Conservation (phyloP, 2,888 invertebrate genomes). For the Dicyrtoma fusca region DNA sequence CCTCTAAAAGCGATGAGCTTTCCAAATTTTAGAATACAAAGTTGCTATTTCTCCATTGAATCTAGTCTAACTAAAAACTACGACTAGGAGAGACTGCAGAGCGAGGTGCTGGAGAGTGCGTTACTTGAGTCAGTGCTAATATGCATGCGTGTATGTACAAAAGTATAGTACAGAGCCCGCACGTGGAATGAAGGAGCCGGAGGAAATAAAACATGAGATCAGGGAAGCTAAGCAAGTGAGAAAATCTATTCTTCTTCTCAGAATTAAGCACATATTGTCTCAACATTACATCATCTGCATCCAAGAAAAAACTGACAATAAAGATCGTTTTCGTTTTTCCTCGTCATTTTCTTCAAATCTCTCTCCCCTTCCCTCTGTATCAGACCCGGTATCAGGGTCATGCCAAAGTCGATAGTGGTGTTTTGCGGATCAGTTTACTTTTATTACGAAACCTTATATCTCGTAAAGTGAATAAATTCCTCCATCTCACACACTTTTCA, state of each 20-base stretch:
- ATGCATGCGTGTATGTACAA: too few species aligned
- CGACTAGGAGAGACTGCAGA: too few species aligned
- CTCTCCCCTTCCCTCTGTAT: background rate
- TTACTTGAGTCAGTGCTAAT: too few species aligned
- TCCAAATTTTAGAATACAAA: background rate
- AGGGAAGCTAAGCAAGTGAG: constrained; percentile 22
- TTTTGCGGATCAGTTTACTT: background rate
- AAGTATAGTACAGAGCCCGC: too few species aligned
- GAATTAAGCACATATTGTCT: constrained; percentile 24
- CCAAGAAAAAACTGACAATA: constrained; percentile 20
- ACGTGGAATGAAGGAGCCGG: background rate
- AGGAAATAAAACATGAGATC: constrained; percentile 23
- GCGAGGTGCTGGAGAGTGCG: too few species aligned
- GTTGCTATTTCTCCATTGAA: background rate
- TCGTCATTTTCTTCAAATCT: background rate
- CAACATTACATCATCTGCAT: constrained; percentile 24
- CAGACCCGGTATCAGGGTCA: too few species aligned
- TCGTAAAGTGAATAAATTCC: background rate
- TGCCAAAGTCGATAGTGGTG: too few species aligned
- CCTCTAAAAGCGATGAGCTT: constrained; percentile 17
- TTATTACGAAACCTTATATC: background rate
- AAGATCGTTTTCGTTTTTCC: constrained; percentile 6
- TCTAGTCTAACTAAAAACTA: too few species aligned
- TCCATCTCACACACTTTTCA: too few species aligned
- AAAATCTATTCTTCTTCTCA: constrained; percentile 22